Base-by-base conservation (phyloP, 2,113 vertebrate species). In the Excalfactoria chinensis region DNA sequence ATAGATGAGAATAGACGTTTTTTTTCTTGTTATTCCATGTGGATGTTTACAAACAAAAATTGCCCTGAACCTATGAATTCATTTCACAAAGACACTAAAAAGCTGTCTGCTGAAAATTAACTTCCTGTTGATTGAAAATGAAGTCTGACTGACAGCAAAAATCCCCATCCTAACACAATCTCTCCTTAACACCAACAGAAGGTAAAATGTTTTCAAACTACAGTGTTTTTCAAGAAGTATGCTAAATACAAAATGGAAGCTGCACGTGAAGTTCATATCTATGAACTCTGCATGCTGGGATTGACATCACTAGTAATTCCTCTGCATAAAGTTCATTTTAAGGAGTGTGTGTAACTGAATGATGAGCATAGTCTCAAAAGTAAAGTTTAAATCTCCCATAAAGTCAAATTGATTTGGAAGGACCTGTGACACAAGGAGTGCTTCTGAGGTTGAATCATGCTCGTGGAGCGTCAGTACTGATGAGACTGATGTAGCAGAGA, bases 31-130 rank as follows among this genome's bases (percentile, higher is more conserved):
- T 89, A 74, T 80, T 51, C 79, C 87, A 81, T 35, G 21, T 18
- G 20, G 64, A 80, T 37, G 25, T 23, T 80, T 71, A 43, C 40
- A 40, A 23, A 60, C 71, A 89, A 82, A 80, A 77, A 89, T 74
- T 88, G 72, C 43, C 58, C 69, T 80, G 64, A 94, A 91, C 87
- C 58, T 26, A 5, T 74, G 71, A 85, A 81, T 68, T 91, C 30
- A 43, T 91, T 93, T 93, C 66, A 78, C 34, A 88, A 77, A 70
- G 43, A 30, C 48, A 18, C 76, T 81, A 93, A 86, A 68, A 76
- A 88, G 34, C 78, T 74, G 23, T 88, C 58, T 60, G 51, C 34
- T 80, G 72, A 80, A 93, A 91, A 95, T 91, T 72, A 86, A 74
- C 28, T 93, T 51, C 53, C n/a, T 46, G n/a, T 80, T 80, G 82